Base-by-base conservation (phyloP, 2,888 invertebrate species). In the Andrena bucephala region DNA sequence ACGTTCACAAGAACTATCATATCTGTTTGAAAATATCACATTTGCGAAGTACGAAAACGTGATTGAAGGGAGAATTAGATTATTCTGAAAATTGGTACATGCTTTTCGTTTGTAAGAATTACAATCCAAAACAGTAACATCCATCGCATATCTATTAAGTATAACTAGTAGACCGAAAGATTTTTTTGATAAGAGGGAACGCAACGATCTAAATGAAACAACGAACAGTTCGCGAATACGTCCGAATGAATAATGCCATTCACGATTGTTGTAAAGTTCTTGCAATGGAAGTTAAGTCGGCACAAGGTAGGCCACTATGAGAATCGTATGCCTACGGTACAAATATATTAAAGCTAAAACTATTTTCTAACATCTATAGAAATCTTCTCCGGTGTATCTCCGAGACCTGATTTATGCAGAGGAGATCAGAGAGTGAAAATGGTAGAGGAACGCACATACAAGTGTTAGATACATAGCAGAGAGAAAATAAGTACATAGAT, bases 391-490 rank as follows among this genome's bases (percentile, higher is more conserved):
- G 81, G 76, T 89, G 87, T 77, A 81, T 87, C 88, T 90, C 84
- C 85, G 88, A 90, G 73, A 85, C 87, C 89, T 87, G 86, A 71
- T 82, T 74, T 86, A 89, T 83, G 85, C 89, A 85, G 80, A 85
- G 85, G 79, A 89, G 86, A 85, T 89, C 84, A 80, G 85, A 88
- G 57, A 86, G 75, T 87, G 84, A 87, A 89, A 89, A 88, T 90
- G 86, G 81, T 91, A 92, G 87, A 92, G 89, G 90, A 90, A 93
- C 90, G 92, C 92, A 93, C 92, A 93, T 90, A 91, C 89, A 92
- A 89, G 89, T 92, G 91, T 93, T 93, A 92, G 90, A 89, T 90
- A 92, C 91, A 93, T 90, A 92, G 90, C 92, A 91, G 80, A 91
- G 87, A 90, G 90, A 91, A 91, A 92, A 89, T 91, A 88, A 90